phyloP scores from a whole-genome alignment of 2,113 vertebrate species.

The Lampris megalopsis region DNA sequence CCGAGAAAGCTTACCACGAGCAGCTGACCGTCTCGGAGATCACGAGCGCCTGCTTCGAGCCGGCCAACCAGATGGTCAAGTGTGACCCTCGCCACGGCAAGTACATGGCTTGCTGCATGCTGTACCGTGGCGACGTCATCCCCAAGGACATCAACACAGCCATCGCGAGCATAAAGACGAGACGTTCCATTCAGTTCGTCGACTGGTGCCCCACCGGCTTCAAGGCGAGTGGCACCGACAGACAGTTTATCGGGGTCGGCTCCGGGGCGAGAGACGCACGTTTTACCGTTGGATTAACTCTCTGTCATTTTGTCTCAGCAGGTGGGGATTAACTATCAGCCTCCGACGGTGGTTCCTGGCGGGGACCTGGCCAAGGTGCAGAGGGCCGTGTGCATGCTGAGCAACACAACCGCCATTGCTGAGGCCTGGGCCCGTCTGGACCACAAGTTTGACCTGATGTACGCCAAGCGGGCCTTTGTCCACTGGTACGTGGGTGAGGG shows the following conservation, averaged over 20 bases:
- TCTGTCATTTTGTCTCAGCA: slow-evolving; percentile 50
- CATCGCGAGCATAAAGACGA: slow-evolving; percentile 89
- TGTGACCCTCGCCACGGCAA: slow-evolving; percentile 88
- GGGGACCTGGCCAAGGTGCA: slow-evolving; percentile 88
- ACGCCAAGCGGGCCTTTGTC: slow-evolving; percentile 89
- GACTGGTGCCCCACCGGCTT: slow-evolving; percentile 92
- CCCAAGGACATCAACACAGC: slow-evolving; percentile 89
- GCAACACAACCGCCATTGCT: slow-evolving; percentile 88
- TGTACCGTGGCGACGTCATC: slow-evolving; percentile 87
- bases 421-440: slow-evolving; percentile 90
- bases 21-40: slow-evolving; percentile 87
- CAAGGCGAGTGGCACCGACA: slow-evolving; percentile 82
- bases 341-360: slow-evolving; percentile 87
- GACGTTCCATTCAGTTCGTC: slow-evolving; percentile 88
- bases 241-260: background rate
- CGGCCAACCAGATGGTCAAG: slow-evolving; percentile 90
- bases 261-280: background rate
- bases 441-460: slow-evolving; percentile 93
- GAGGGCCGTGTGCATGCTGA: slow-evolving; percentile 90
- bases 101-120: slow-evolving; percentile 91
- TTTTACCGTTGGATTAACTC: background rate
- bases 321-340: slow-evolving; percentile 92
- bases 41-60: slow-evolving; percentile 89
- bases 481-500: slow-evolving; percentile 93
- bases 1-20: slow-evolving; percentile 90